A percentile compares a stretch with the other conserved stretches of the same genome.
phyloP scores from a whole-genome alignment of 1,140 invertebrate species.

The Harpegnathos saltator region DNA sequence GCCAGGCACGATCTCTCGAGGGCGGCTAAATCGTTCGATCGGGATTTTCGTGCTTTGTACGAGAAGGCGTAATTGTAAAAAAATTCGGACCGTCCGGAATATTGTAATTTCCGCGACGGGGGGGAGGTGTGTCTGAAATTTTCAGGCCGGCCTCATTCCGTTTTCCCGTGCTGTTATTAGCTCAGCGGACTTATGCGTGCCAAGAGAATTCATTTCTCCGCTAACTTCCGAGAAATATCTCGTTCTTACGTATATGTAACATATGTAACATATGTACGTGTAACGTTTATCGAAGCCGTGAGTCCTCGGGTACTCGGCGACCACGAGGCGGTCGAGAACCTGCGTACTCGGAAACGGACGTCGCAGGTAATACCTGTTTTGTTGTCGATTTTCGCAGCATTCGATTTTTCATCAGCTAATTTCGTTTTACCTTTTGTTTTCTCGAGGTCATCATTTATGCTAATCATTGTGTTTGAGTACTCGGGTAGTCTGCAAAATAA shows the following conservation, averaged over 20 bases:
- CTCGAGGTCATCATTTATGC: no score
- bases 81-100: constrained; percentile 16
- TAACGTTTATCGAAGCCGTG: no score
- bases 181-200: background rate
- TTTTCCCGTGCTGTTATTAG: background rate
- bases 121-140: constrained; percentile 8
- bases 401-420: no score
- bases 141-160: constrained; percentile 12
- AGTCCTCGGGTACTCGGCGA: no score
- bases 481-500: no score
- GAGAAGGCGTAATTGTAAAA: constrained; percentile 35
- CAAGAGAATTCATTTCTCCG: background rate
- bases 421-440: no score
- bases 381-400: no score
- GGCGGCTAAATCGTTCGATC: constrained; percentile 61
- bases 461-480: no score
- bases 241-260: background rate
- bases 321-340: no score
- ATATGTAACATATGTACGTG: no score
- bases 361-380: no score
- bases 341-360: no score
- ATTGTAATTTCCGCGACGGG: constrained; percentile 12
- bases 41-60: constrained; percentile 52
- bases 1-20: constrained; percentile 52
- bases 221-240: background rate